Conservation (phyloP, 64 coral and sea anemone genomes). For the Pocillopora verrucosa region DNA sequence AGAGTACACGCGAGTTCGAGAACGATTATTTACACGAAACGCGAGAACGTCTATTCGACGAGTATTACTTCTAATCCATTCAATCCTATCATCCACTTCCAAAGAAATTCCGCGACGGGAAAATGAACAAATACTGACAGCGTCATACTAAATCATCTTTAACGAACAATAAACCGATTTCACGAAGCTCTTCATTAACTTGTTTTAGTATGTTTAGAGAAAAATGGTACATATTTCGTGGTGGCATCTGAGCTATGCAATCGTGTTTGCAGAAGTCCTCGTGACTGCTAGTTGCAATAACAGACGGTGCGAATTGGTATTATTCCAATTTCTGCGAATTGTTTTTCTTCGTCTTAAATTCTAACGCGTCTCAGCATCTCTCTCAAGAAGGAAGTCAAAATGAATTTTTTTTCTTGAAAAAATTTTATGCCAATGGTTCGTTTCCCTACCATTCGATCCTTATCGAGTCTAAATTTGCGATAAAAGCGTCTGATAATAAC, state of each 20-base stretch:
- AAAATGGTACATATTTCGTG: not conserved
- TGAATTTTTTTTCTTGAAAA: not conserved
- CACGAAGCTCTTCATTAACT: not conserved
- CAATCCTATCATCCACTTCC: slow-evolving; percentile 7
- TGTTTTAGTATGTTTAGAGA: not conserved
- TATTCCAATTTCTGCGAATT: not conserved
- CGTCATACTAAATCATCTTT: not conserved
- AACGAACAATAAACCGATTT: not conserved
- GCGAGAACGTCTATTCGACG: not conserved
- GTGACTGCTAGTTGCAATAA: not conserved
- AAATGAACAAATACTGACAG: not conserved
- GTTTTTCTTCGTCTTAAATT: not conserved
- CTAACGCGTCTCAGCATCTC: not conserved
- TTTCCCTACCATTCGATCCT: too few relatives aligned
- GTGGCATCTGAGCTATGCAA: not conserved
- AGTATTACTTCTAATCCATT: not conserved
- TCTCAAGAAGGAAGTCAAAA: too few relatives aligned
- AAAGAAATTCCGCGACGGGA: not conserved
- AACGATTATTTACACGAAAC: not conserved
- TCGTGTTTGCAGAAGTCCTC: not conserved
- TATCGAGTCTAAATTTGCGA: too few relatives aligned
- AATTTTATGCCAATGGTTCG: too few relatives aligned
- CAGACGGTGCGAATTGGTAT: not conserved
- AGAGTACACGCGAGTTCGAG: not conserved
- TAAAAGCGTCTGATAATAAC: too few relatives aligned